Conservation (phyloP, 2,113 vertebrate genomes). For the Sciurus niger region DNA sequence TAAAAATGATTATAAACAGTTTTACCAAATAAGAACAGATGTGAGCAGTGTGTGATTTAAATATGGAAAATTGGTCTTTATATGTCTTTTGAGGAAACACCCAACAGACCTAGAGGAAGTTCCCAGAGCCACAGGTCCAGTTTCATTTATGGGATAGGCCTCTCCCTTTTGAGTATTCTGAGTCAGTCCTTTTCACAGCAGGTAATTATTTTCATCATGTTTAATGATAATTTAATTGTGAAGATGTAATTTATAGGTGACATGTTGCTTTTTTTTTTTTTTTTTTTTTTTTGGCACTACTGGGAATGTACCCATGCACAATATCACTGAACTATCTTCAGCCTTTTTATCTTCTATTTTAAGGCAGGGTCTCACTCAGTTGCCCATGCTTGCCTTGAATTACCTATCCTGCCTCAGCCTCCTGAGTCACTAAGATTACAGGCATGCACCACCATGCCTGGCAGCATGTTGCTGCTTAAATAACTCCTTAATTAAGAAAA, state of each 20-base stretch:
- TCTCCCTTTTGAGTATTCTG: neutral
- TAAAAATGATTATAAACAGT: no score
- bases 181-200: neutral
- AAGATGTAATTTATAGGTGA: neutral
- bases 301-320: neutral
- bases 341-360: no score
- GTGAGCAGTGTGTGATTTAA: neutral
- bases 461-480: neutral
- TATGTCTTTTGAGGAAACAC: neutral
- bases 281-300: neutral
- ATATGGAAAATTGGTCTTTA: constrained; percentile 1
- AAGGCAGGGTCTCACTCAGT: no score
- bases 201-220: constrained; percentile 12
- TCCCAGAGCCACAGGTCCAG: neutral
- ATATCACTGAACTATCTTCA: no score
- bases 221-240: neutral
- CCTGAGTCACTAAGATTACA: no score
- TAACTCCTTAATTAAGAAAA: neutral
- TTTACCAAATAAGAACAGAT: constrained; percentile 6
- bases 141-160: neutral
- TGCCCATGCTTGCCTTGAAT: neutral
- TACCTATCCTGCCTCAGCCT: neutral
- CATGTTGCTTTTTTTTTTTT: neutral
- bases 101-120: neutral
- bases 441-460: no score